Base-by-base conservation (phyloP, 2,797 vertebrate species). In the Eulemur coronatus region DNA sequence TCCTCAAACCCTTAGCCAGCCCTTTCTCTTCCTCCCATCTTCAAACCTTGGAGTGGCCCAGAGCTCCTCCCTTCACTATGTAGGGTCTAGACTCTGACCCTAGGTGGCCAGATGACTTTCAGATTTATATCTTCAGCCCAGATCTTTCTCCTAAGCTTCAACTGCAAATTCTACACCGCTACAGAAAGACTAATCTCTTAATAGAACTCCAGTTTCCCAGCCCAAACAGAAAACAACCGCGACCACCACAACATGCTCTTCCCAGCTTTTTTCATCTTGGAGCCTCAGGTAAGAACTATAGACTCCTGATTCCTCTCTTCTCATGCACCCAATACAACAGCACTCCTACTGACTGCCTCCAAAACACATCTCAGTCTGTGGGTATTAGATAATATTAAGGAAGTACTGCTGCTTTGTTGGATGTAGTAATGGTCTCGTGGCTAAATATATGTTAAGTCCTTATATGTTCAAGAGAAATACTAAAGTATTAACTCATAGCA, bases 391-490 rank as follows among this genome's bases (percentile, higher is more conserved):
- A 30, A 43, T 48, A 41, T 79, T 57, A 75, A 61, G 10, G 12
- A 70, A 94, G 4, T 59, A 33, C 22, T 26, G 35, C 48, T 76
- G 46, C 15, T 94, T 69, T 52, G 57, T 52, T 84, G 43, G 43
- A 4, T 78, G 8, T 59, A 69, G 26, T 76, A 81, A 96, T 52
- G 28, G 20, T 70, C 89, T 76, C n/a, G 33, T 70, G 2, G 4
- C 26, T 78, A 87, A 87, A 80, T 80, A 48, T 9, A 33, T 67
- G 46, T 82, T 81, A 89, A 81, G 46, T 35, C 7, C 35, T 65
- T 90, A 65, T 61, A 81, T 79, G 67, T 85, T 94, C 61, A 80
- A 85, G 65, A 84, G 4, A 97, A 89, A 85, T n/a, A 72, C 13
- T 75, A 33, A 88, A 84, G 33, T 41, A 38, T 30, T 79, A 61